Evolutionary conservation across 2,888 invertebrate species (phyloP).

Genomic region (Platyscelio sp.): DNA sequence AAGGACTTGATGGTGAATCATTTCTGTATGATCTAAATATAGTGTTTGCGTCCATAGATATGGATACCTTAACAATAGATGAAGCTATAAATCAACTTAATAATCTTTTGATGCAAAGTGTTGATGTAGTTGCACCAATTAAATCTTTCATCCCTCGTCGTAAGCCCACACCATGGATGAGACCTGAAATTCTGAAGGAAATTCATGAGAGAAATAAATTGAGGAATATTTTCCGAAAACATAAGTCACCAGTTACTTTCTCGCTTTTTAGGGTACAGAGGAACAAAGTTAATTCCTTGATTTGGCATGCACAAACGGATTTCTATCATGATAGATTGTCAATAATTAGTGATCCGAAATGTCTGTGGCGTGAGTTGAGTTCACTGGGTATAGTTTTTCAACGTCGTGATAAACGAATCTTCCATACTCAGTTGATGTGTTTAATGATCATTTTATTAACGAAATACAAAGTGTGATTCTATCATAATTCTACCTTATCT

Average conservation of each 20-base stretch:
- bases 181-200: neutral
- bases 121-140: slow-evolving; percentile 1
- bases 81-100: neutral
- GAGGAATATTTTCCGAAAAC: neutral
- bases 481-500: no score
- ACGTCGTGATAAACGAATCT: no score
- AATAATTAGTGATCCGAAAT: neutral
- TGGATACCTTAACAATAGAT: neutral
- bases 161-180: slow-evolving; percentile 24
- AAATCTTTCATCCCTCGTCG: neutral
- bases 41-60: neutral
- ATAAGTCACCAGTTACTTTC: neutral
- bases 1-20: neutral
- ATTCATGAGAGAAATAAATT: slow-evolving; percentile 19
- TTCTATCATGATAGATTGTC: no score
- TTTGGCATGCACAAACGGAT: neutral
- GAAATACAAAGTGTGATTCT: no score
- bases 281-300: slow-evolving; percentile 1
- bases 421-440: no score
- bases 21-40: neutral
- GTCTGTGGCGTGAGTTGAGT: slow-evolving; percentile 9
- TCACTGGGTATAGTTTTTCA: slow-evolving; percentile 11
- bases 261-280: neutral
- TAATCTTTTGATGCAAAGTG: neutral
- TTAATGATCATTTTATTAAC: no score